Conservation (phyloP, 2,797 vertebrate genomes). For the Tokudaia tokunoshimensis region DNA sequence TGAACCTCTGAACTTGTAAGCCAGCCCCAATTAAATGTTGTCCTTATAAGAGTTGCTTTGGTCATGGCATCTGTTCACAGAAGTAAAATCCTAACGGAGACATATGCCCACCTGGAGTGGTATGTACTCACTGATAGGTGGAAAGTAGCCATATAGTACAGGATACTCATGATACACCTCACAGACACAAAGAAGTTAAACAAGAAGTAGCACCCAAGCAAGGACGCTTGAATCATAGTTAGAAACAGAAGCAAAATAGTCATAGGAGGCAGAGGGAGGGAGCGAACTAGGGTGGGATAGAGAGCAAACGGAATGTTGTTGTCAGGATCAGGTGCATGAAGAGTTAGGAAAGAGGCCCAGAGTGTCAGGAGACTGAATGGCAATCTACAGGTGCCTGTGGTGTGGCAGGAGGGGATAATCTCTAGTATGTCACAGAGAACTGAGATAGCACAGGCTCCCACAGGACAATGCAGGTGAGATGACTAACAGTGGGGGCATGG, state of each 20-base stretch:
- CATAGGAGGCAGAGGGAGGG: too few species aligned
- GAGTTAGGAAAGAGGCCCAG: neutral
- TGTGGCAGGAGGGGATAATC: neutral
- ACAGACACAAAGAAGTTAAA: neutral
- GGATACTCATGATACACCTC: neutral
- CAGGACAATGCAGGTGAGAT: neutral
- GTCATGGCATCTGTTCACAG: neutral
- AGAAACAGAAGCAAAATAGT: too few species aligned
- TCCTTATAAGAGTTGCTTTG: neutral
- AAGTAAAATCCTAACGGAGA: neutral
- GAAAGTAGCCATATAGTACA: neutral
- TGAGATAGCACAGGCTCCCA: neutral
- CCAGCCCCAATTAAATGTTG: neutral
- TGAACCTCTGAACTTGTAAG: neutral
- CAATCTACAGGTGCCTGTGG: neutral
- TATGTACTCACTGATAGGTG: neutral
- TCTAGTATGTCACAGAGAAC: neutral
- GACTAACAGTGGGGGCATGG: neutral
- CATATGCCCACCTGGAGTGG: neutral
- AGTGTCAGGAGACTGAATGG: neutral
- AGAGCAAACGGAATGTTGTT: neutral
- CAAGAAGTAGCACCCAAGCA: neutral
- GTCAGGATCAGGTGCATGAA: neutral
- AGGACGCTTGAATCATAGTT: neutral
- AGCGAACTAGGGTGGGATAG: neutral